Percentiles rank a stretch among this genome's conserved stretches.
phyloP scores from a whole-genome alignment of 1,140 invertebrate genomes.

The Paracyclopina nana region DNA sequence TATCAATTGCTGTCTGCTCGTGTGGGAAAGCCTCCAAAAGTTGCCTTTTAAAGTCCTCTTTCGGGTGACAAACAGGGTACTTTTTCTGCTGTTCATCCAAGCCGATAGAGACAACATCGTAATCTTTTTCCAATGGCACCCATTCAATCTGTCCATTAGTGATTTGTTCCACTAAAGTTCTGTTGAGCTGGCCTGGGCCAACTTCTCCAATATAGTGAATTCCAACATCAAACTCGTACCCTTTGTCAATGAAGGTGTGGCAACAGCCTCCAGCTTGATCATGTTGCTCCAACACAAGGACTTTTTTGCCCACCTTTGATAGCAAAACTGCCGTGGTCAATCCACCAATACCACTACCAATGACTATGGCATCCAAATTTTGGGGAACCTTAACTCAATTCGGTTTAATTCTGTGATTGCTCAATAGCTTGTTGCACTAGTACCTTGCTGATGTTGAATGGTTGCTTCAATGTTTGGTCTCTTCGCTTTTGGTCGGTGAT shows the following conservation, averaged over 20 bases:
- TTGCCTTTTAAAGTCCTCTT: slow-evolving; percentile 22
- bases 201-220: slow-evolving; percentile 31
- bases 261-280: slow-evolving; percentile 23
- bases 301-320: slow-evolving; percentile 25
- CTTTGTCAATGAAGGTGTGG: slow-evolving; percentile 22
- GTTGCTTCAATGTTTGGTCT: slow-evolving; percentile 16
- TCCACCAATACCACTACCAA: slow-evolving; percentile 28
- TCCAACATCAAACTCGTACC: slow-evolving; percentile 29
- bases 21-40: slow-evolving; percentile 26
- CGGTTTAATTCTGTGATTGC: too few relatives aligned
- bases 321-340: slow-evolving; percentile 25
- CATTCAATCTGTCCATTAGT: slow-evolving; percentile 28
- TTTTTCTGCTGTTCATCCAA: slow-evolving; percentile 13
- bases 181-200: slow-evolving; percentile 21
- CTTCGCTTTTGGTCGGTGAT: slow-evolving; percentile 15
- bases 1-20: slow-evolving; percentile 25
- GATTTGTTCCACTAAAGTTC: slow-evolving; percentile 26
- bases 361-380: slow-evolving; percentile 25
- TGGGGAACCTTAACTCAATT: slow-evolving; percentile 18
- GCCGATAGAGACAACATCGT: slow-evolving; percentile 14
- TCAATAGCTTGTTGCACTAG: too few relatives aligned
- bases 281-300: slow-evolving; percentile 28
- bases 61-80: slow-evolving; percentile 20
- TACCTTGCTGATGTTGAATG: slow-evolving; percentile 15
- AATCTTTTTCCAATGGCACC: slow-evolving; percentile 22